These are phyloP conservation scores for Rhodinocichla rosea DNA, from an alignment of 2,113 vertebrate genomes.

Conservation along the genomic window DNA sequence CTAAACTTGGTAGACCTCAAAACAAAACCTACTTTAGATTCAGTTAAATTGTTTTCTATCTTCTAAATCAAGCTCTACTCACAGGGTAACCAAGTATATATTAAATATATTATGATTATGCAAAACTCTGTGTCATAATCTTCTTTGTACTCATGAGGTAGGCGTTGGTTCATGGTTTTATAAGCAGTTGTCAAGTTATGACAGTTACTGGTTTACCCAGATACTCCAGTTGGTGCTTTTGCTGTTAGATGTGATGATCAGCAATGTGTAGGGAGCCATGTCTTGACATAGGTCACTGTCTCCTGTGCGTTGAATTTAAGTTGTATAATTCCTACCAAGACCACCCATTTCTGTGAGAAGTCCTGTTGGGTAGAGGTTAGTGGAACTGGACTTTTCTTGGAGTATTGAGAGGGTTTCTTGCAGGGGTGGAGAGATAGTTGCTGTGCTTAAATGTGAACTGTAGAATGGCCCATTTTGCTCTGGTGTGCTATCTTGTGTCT, in stretches of 20 bases:
- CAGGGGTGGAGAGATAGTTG: neutral
- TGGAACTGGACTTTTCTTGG: neutral
- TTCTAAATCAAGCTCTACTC: neutral
- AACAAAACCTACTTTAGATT: neutral
- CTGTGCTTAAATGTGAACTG: neutral
- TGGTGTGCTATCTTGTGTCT: neutral
- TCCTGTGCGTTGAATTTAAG: neutral
- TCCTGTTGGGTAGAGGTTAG: neutral
- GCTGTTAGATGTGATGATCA: neutral
- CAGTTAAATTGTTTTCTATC: neutral
- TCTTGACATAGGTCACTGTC: neutral
- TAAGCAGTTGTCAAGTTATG: accelerated
- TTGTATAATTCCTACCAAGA: neutral
- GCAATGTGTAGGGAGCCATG: neutral
- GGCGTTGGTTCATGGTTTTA: neutral
- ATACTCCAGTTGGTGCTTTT: neutral
- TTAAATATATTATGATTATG: neutral
- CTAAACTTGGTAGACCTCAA: neutral
- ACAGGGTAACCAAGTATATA: neutral
- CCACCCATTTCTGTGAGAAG: neutral
- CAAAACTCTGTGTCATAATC: neutral
- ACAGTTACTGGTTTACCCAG: neutral
- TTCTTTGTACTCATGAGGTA: neutral
- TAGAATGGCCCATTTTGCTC: neutral
- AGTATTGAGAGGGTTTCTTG: neutral